Evolutionary conservation across 2,888 invertebrate species (phyloP).

Genomic region (Diarsia mendica): DNA sequence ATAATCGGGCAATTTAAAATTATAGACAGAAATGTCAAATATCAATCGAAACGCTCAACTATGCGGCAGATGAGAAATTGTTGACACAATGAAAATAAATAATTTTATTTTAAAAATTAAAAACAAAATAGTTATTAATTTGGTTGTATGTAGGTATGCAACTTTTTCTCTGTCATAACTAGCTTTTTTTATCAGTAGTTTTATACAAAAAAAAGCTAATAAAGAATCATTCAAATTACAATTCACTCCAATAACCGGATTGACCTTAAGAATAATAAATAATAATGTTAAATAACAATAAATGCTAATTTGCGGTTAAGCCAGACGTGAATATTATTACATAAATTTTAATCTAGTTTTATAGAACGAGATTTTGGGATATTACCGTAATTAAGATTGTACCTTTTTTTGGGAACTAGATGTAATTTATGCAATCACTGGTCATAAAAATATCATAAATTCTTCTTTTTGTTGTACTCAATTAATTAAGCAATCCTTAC

Average conservation of each 20-base stretch:
- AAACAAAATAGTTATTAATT: too few species aligned
- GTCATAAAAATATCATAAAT: neutral
- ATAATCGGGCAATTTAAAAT: neutral
- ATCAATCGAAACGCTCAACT: neutral
- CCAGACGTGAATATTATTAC: conserved; percentile 5
- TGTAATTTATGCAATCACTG: neutral
- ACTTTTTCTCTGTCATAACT: neutral
- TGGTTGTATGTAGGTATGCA: too few species aligned
- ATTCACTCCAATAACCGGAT: neutral
- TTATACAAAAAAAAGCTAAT: neutral
- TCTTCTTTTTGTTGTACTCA: neutral
- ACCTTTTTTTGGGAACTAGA: neutral
- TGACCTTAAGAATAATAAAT: conserved; percentile 16
- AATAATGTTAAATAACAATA: conserved; percentile 20
- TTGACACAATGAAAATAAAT: too few species aligned
- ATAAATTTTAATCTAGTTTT: conserved; percentile 24
- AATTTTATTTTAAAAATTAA: too few species aligned
- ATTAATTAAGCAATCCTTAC: neutral
- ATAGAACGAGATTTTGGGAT: conserved; percentile 1
- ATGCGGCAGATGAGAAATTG: neutral
- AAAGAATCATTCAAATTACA: neutral
- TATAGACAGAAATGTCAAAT: neutral
- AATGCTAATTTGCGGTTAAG: conserved; percentile 35
- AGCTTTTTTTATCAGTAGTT: neutral
- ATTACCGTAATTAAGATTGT: conserved; percentile 5